A percentile compares a stretch with the other conserved stretches of the same genome.
phyloP scores from a whole-genome alignment of 2,888 invertebrate genomes.

The Polydrusus tereticollis region DNA sequence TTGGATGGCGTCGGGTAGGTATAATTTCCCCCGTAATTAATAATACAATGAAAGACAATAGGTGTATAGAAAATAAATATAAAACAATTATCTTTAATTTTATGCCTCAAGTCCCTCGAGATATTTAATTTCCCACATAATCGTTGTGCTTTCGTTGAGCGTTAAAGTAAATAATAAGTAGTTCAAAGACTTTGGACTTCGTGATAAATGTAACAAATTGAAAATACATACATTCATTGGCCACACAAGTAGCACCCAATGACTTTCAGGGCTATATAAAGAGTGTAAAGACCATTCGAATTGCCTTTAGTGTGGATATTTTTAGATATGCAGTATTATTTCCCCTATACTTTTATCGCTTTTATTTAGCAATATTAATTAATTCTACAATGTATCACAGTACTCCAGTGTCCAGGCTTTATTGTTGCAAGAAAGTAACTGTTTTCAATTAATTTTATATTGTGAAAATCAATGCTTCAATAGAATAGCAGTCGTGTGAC shows the following conservation, averaged over 20 bases:
- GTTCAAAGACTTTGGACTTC: constrained; percentile 28
- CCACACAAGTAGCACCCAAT: constrained; percentile 23
- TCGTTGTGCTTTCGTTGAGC: constrained; percentile 23
- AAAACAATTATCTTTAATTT: constrained; percentile 9
- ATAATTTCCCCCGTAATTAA: too few relatives aligned
- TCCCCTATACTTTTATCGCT: constrained; percentile 9
- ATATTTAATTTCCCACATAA: constrained; percentile 18
- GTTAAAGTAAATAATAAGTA: constrained; percentile 30
- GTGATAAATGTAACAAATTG: constrained; percentile 32
- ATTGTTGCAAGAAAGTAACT: not conserved
- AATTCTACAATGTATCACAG: not conserved
- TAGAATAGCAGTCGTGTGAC: too few relatives aligned
- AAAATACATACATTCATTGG: constrained; percentile 22
- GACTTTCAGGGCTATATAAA: constrained; percentile 14
- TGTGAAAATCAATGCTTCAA: too few relatives aligned
- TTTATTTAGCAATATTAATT: not conserved
- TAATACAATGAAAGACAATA: too few relatives aligned
- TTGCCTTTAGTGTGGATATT: constrained; percentile 10
- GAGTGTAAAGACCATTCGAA: constrained; percentile 13
- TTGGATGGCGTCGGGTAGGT: too few relatives aligned
- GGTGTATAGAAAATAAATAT: constrained; percentile 19
- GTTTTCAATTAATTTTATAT: too few relatives aligned
- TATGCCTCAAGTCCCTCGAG: constrained; percentile 4
- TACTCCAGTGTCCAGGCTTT: not conserved
- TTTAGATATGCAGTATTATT: constrained; percentile 23